A percentile compares a stretch with the other conserved stretches of the same genome.
Conservation (phyloP, 2,797 vertebrate species). For the Choloepus didactylus region DNA sequence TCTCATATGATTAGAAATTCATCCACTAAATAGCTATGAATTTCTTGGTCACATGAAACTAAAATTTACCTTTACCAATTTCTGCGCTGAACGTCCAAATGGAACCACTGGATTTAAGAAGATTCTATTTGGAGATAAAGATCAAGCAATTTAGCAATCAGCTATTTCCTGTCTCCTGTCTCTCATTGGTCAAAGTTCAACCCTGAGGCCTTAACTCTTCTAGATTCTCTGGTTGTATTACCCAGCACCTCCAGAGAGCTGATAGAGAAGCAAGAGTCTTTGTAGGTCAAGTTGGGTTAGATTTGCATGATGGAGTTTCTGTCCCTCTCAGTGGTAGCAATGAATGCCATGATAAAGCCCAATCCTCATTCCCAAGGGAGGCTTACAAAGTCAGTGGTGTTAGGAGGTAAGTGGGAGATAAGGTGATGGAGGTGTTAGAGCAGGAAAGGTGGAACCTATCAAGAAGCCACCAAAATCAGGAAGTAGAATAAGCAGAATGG, state of each 20-base stretch:
- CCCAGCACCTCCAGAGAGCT: background rate
- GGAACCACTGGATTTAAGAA: background rate
- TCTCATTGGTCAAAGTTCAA: background rate
- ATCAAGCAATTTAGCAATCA: background rate
- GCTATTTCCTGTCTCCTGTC: background rate
- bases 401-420: background rate
- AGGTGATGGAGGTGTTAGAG: background rate
- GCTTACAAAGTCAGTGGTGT: background rate
- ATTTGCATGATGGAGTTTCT: background rate
- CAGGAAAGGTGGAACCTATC: background rate
- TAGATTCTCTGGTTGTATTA: background rate
- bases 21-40: background rate
- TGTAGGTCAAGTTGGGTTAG: background rate
- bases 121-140: background rate
- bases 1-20: background rate
- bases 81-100: background rate
- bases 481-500: background rate
- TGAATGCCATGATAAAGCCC: background rate
- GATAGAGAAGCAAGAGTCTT: background rate
- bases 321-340: background rate
- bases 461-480: background rate
- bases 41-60: background rate
- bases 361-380: background rate
- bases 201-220: background rate
- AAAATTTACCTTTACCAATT: conserved; percentile 8